Percentiles rank a stretch among this genome's conserved stretches.
Conservation (phyloP, 2,113 vertebrate genomes). For the Balaeniceps rex region DNA sequence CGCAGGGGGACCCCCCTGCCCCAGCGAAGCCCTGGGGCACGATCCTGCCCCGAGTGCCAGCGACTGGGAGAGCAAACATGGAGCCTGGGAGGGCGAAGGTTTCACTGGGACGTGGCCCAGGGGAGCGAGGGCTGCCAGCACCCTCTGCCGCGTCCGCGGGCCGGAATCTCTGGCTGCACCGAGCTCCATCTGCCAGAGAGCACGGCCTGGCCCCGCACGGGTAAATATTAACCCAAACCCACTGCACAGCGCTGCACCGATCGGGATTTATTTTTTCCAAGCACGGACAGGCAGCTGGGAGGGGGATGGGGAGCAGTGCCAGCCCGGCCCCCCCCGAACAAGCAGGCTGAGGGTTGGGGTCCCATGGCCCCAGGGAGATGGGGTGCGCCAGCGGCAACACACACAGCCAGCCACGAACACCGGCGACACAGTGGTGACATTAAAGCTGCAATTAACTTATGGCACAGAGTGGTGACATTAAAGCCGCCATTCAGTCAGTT, state of each 20-base stretch:
- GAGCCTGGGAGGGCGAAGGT: constrained; percentile 15
- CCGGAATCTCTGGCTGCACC: not conserved
- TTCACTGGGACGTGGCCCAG: constrained; percentile 54
- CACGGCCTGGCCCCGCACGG: accelerated
- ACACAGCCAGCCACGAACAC: not conserved
- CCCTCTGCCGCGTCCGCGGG: not conserved
- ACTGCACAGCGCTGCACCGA: not conserved
- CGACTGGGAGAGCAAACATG: not conserved
- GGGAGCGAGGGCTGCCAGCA: not conserved
- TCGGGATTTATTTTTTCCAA: not conserved
- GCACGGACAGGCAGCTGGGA: not conserved
- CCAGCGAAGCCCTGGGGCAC: not conserved
- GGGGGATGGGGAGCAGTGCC: accelerated
- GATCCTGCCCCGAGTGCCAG: not conserved
- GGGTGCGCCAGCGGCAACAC: too few species aligned
- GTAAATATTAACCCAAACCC: not conserved
- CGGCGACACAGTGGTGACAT: not conserved
- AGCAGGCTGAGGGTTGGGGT: not conserved
- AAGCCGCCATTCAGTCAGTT: not conserved
- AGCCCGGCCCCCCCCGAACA: accelerated
- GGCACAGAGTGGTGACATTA: not conserved
- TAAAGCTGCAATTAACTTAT: not conserved
- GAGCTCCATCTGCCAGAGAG: not conserved
- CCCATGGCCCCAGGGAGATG: not conserved
- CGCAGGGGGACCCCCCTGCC: too few species aligned